Evolutionary conservation across 2,113 vertebrate species (phyloP).

Genomic region (Gopherus evgoodei): DNA sequence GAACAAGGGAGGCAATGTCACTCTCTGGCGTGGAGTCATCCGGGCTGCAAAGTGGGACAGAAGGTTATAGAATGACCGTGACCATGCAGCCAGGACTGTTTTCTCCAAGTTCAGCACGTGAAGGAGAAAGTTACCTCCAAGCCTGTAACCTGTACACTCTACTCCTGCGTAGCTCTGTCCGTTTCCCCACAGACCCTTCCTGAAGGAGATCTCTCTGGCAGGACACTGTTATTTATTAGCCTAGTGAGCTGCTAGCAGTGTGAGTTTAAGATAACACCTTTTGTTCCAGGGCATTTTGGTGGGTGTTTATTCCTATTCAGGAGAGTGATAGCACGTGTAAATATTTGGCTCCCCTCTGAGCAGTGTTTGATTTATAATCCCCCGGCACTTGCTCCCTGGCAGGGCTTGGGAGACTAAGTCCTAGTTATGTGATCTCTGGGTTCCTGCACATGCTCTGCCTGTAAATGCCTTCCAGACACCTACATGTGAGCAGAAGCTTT

Average conservation of each 20-base stretch:
- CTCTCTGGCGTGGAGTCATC: background rate
- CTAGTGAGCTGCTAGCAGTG: background rate
- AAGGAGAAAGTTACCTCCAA: background rate
- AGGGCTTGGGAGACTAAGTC: background rate
- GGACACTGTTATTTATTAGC: background rate
- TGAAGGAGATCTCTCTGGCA: background rate
- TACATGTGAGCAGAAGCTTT: background rate
- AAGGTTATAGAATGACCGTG: background rate
- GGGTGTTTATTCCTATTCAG: background rate
- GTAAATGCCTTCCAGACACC: background rate
- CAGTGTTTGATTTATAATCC: background rate
- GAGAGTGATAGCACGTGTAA: background rate
- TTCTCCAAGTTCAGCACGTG: background rate
- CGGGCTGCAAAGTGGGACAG: background rate
- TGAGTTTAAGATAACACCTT: slow-evolving; percentile 13
- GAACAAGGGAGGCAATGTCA: background rate
- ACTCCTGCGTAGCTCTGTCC: background rate
- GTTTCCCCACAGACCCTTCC: background rate
- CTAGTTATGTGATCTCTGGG: background rate
- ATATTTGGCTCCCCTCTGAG: slow-evolving; percentile 17
- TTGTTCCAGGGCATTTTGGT: background rate
- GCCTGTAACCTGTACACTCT: background rate
- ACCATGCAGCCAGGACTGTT: rapidly evolving
- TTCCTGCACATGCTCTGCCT: background rate
- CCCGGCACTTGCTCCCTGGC: background rate